Percentiles rank a stretch among this genome's conserved stretches.
phyloP scores from a whole-genome alignment of 1,140 invertebrate species.

The Thaumetopoea pityocampa region DNA sequence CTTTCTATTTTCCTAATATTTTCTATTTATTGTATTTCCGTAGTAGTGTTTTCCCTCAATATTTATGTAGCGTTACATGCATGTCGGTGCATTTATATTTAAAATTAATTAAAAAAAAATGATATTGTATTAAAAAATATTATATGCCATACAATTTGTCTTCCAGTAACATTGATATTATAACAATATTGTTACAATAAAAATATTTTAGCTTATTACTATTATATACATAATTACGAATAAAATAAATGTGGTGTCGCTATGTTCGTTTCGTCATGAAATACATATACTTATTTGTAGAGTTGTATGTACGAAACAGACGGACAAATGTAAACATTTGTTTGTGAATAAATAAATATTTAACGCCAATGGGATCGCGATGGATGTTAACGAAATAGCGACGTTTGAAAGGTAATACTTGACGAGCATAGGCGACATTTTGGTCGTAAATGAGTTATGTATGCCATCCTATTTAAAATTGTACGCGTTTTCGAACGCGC shows the following conservation, averaged over 20 bases:
- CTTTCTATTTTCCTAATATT: conserved; percentile 70
- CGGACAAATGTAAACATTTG: too few relatives aligned
- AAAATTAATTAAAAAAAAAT: conserved; percentile 41
- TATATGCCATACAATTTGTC: conserved; percentile 74
- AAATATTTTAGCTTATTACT: conserved; percentile 73
- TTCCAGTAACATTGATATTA: conserved; percentile 73
- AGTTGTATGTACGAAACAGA: too few relatives aligned
- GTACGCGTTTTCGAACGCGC: too few relatives aligned
- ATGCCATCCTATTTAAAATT: too few relatives aligned
- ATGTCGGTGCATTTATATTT: conserved; percentile 66
- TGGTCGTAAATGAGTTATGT: too few relatives aligned
- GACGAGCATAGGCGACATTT: too few relatives aligned
- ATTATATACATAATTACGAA: conserved; percentile 42
- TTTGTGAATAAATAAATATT: too few relatives aligned
- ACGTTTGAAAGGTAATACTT: too few relatives aligned
- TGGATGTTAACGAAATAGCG: too few relatives aligned
- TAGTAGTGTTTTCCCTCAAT: conserved; percentile 60
- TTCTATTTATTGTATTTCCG: conserved; percentile 60
- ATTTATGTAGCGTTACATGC: conserved; percentile 59
- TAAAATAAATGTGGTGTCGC: conserved; percentile 27
- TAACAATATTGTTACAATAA: conserved; percentile 68
- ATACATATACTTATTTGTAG: too few relatives aligned
- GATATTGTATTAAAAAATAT: conserved; percentile 69
- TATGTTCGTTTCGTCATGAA: too few relatives aligned
- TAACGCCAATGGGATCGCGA: too few relatives aligned